phyloP scores from a whole-genome alignment of 1,140 invertebrate genomes.

The Stenopsyche tienmushanensis region DNA sequence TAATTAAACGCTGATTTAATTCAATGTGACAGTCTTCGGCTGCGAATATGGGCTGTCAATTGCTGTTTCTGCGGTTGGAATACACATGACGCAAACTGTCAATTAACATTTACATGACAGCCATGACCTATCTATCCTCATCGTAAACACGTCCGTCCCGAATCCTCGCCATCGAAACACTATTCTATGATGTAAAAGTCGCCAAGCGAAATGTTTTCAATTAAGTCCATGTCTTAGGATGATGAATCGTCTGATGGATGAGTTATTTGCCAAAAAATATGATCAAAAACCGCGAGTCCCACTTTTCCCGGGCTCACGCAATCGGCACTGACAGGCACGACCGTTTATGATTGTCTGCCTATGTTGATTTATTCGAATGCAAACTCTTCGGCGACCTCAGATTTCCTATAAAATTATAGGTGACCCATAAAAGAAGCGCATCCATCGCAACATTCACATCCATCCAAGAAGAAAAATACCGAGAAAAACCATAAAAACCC shows the following conservation, averaged over 20 bases:
- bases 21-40: too few relatives aligned
- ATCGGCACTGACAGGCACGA: slow-evolving; percentile 12
- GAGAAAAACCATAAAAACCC: too few relatives aligned
- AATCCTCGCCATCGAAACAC: not conserved
- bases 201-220: not conserved
- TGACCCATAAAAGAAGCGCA: too few relatives aligned
- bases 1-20: too few relatives aligned
- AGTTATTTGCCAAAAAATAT: not conserved
- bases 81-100: not conserved
- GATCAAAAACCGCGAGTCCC: slow-evolving; percentile 3
- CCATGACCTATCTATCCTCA: not conserved
- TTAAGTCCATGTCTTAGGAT: not conserved
- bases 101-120: not conserved
- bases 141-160: not conserved
- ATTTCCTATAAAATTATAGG: too few relatives aligned
- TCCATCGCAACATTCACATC: too few relatives aligned
- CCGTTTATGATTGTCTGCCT: not conserved
- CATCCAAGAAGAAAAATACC: too few relatives aligned
- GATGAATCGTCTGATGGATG: not conserved
- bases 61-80: too few relatives aligned
- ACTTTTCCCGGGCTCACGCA: slow-evolving; percentile 13
- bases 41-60: too few relatives aligned
- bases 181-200: not conserved
- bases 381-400: slow-evolving; percentile 2
- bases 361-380: not conserved